Base-by-base conservation (phyloP, 2,888 invertebrate genomes). In the Pharmacophagus antenor region DNA sequence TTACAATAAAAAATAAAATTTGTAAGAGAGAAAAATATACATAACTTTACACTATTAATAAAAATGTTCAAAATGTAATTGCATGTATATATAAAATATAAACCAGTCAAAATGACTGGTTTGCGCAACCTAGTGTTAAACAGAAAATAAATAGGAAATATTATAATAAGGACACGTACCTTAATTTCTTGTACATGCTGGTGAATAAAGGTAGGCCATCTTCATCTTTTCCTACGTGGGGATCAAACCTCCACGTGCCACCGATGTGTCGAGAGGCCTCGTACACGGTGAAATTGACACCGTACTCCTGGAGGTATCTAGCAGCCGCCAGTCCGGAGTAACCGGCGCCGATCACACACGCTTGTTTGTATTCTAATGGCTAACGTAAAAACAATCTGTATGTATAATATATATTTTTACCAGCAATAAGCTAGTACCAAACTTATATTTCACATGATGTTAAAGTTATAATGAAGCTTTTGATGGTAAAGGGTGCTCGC, bases 161-260 rank as follows among this genome's bases (percentile, higher is more conserved):
- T 1, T 0, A 4, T 37, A 8, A 18, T 18, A 8, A 20, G 10
- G 18, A 15, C 1, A 15, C 41, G 25, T 67, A 85, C 89, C 88
- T 85, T 3, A 97, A 85, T 72, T 94, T 92, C 74, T 94, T 92
- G 75, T 97, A 97, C 95, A 96, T 95, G 83, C 95, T 95, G 5
- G 95, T 94, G 76, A 95, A 95, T 12, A 95, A 82, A 0, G 95
- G 94, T 17, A 93, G 70, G 0, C 94, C 95, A 77, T 93, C 87
- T 47, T 93, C 91, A 66, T 95, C 95, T 0, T 80, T 69, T 1
- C 93, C 94, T 1, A 91, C 88, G 20, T 89, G 77, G 5, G 95
- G 94, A 7, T 92, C 93, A 74, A 95, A 96, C 25, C 94, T 88
- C 97, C 97, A 97, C 0, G 95, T 95, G 1, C 97, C 97, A 6